These are phyloP conservation scores for Sigmodon hispidus DNA, from an alignment of 2,113 vertebrate species.

Conservation along the genomic window DNA sequence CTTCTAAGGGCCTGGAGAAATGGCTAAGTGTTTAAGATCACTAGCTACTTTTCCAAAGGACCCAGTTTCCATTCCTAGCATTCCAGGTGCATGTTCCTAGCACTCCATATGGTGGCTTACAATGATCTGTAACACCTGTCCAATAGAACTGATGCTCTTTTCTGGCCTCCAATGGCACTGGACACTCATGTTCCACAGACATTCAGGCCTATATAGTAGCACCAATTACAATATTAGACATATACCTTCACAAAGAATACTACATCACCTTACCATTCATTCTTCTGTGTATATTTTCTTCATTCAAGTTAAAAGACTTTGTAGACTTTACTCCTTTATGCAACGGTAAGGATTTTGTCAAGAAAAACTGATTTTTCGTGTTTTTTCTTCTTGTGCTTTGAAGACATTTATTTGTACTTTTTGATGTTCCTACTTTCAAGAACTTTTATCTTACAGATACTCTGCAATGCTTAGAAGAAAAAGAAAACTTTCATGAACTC, in stretches of 20 bases:
- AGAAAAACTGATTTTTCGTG: constrained; percentile 4
- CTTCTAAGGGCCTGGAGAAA: not conserved
- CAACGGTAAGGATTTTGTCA: constrained; percentile 20
- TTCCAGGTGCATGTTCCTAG: too few relatives aligned
- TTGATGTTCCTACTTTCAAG: not conserved
- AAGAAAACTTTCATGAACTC: not conserved
- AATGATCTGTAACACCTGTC: not conserved
- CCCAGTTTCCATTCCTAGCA: not conserved
- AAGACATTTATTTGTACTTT: not conserved
- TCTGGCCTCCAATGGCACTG: not conserved
- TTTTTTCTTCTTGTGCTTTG: not conserved
- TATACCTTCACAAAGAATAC: not conserved
- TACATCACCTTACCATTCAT: not conserved
- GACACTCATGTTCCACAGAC: not conserved
- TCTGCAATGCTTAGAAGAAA: not conserved
- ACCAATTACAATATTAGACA: not conserved
- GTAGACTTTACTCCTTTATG: not conserved
- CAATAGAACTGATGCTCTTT: not conserved
- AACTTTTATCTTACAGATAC: not conserved
- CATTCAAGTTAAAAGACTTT: not conserved
- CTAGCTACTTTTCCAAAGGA: not conserved
- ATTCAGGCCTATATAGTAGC: not conserved
- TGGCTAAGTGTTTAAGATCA: not conserved
- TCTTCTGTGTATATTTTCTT: not conserved
- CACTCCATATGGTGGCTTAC: too few relatives aligned